Evolutionary conservation across 2,888 invertebrate genomes (phyloP).

Genomic region (Sinodicranocentrus sp.): DNA sequence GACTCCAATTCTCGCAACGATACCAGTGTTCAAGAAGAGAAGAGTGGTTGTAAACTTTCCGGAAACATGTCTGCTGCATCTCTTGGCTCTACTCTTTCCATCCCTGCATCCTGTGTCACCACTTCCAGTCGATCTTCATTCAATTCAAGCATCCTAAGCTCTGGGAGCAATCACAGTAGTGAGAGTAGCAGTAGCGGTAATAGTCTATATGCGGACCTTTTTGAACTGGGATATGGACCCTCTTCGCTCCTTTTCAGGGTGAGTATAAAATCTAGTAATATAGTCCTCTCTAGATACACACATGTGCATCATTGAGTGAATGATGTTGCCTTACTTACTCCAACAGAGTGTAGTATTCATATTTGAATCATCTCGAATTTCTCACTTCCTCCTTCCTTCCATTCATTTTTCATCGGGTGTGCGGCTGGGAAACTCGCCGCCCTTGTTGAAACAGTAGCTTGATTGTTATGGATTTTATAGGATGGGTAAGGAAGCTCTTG

Average conservation of each 20-base stretch:
- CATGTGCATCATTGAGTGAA: too few relatives aligned
- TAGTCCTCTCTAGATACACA: too few relatives aligned
- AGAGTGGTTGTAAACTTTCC: conserved; percentile 27
- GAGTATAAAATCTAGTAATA: conserved; percentile 35
- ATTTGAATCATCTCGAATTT: conserved; percentile 27
- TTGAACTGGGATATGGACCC: conserved; percentile 58
- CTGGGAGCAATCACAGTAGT: conserved; percentile 58
- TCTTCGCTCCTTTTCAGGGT: conserved; percentile 58
- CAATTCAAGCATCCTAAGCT: conserved; percentile 51
- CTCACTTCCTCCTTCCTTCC: conserved; percentile 19
- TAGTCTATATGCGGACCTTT: conserved; percentile 52
- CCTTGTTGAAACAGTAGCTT: conserved; percentile 13
- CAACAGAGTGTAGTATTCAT: too few relatives aligned
- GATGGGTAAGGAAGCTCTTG: too few relatives aligned
- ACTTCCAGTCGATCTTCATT: conserved; percentile 56
- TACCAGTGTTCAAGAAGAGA: conserved; percentile 23
- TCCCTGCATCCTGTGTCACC: conserved; percentile 62
- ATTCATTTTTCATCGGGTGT: conserved; percentile 34
- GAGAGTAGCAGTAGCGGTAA: conserved; percentile 50
- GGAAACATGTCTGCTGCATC: conserved; percentile 59
- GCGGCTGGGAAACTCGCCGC: background rate
- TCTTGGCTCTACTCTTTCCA: conserved; percentile 56
- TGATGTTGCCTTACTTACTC: too few relatives aligned
- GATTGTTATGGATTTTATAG: conserved; percentile 15
- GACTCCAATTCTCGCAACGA: too few relatives aligned